These are phyloP conservation scores for Sisyra terminalis DNA, from an alignment of 2,888 invertebrate species.

Conservation along the genomic window DNA sequence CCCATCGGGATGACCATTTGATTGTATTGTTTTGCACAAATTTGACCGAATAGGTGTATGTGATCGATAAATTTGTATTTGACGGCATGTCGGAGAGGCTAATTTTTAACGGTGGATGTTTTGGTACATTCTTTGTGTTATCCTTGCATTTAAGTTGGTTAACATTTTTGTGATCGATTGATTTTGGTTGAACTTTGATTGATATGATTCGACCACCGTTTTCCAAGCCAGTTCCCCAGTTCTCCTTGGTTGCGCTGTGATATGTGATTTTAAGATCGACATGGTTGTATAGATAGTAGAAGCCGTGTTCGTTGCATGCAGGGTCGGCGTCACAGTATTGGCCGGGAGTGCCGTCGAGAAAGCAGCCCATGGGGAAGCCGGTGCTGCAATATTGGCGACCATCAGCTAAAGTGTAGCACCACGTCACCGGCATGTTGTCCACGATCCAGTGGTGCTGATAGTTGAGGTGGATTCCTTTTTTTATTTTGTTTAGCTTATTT, in stretches of 20 bases:
- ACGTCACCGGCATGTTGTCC: conserved; percentile 99
- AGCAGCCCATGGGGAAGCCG: conserved; percentile 96
- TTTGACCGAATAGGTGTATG: conserved; percentile 75
- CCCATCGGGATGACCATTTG: conserved; percentile 99
- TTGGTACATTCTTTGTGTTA: conserved; percentile 19
- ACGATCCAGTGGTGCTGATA: conserved; percentile 99
- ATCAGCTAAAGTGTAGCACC: conserved; percentile 71
- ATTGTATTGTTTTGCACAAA: conserved; percentile 68
- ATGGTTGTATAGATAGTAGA: conserved; percentile 92
- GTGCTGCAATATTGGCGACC: conserved; percentile 73
- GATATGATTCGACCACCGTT: conserved; percentile 80
- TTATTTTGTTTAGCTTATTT: conserved; percentile 62
- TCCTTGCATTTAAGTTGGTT: conserved; percentile 10
- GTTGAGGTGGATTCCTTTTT: conserved; percentile 79
- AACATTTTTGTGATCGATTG: conserved; percentile 22
- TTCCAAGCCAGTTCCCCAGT: conserved; percentile 69
- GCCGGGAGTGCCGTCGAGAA: neutral
- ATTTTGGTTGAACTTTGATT: conserved; percentile 40
- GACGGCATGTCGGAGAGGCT: conserved; percentile 32
- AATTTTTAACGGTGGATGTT: conserved; percentile 52
- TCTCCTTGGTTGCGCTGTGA: conserved; percentile 75
- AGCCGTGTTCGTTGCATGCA: conserved; percentile 43
- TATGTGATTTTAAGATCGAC: conserved; percentile 87
- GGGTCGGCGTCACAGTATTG: conserved; percentile 34
- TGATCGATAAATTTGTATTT: conserved; percentile 41